phyloP scores from a whole-genome alignment of 2,797 vertebrate genomes.

The Mormyrops boulengeri region DNA sequence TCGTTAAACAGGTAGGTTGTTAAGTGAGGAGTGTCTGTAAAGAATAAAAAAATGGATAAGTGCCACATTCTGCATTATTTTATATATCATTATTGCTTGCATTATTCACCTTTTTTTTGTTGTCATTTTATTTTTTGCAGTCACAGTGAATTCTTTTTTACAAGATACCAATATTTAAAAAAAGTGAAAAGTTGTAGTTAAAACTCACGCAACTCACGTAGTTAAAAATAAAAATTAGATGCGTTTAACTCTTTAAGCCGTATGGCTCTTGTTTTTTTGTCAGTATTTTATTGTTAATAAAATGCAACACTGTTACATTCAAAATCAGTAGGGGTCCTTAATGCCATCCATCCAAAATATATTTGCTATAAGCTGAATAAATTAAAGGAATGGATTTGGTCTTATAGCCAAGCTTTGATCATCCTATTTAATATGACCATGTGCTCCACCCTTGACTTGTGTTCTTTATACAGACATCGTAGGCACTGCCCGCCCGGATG shows the following conservation, averaged over 20 bases:
- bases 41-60: not conserved
- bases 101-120: not conserved
- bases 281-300: not conserved
- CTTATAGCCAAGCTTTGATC: not conserved
- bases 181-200: not conserved
- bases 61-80: too few relatives aligned
- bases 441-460: constrained; percentile 24
- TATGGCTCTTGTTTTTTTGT: not conserved
- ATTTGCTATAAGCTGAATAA: not conserved
- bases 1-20: too few relatives aligned
- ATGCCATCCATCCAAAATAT: not conserved
- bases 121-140: not conserved
- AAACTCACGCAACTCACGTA: too few relatives aligned
- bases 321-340: not conserved
- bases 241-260: not conserved
- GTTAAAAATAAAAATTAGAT: not conserved
- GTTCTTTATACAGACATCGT: constrained; percentile 89
- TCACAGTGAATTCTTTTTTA: not conserved
- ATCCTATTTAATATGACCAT: constrained; percentile 33
- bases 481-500: constrained; percentile 95
- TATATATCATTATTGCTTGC: not conserved
- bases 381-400: not conserved
- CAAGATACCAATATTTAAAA: not conserved
- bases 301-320: not conserved
- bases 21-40: too few relatives aligned